phyloP scores from a whole-genome alignment of 1,140 invertebrate species.

The Microplitis mediator region DNA sequence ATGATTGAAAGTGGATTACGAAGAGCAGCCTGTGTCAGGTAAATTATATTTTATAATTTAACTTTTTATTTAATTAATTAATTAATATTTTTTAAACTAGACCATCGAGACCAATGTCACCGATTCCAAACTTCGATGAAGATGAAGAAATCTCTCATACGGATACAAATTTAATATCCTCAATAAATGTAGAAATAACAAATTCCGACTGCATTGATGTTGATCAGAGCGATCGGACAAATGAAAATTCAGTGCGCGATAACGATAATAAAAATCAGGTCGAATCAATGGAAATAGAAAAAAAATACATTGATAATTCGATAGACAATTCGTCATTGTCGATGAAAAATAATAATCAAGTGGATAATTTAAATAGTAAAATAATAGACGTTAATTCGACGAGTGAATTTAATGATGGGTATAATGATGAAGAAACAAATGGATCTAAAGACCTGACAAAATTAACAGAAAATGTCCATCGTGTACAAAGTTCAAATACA shows the following conservation, averaged over 20 bases:
- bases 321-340: slow-evolving; percentile 37
- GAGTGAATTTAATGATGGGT: slow-evolving; percentile 44
- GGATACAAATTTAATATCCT: slow-evolving; percentile 45
- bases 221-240: slow-evolving; percentile 14
- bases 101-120: slow-evolving; percentile 79
- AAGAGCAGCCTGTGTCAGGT: slow-evolving; percentile 83
- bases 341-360: slow-evolving; percentile 42
- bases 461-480: slow-evolving; percentile 49
- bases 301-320: slow-evolving; percentile 39
- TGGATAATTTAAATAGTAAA: slow-evolving; percentile 37
- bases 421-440: slow-evolving; percentile 29
- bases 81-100: slow-evolving; percentile 54
- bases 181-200: slow-evolving; percentile 29
- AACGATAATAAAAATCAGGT: slow-evolving; percentile 53
- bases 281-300: slow-evolving; percentile 53
- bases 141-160: slow-evolving; percentile 53
- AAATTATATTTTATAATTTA: slow-evolving; percentile 28
- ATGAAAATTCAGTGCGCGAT: slow-evolving; percentile 42
- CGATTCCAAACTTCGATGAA: slow-evolving; percentile 71
- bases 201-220: slow-evolving; percentile 28
- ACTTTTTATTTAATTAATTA: neutral
- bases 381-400: slow-evolving; percentile 42
- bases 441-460: slow-evolving; percentile 39
- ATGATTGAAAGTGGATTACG: slow-evolving; percentile 87
- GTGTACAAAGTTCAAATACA: slow-evolving; percentile 53